These are phyloP conservation scores for Buphagus erythrorhynchus DNA, from an alignment of 2,797 vertebrate genomes.

Conservation along the genomic window DNA sequence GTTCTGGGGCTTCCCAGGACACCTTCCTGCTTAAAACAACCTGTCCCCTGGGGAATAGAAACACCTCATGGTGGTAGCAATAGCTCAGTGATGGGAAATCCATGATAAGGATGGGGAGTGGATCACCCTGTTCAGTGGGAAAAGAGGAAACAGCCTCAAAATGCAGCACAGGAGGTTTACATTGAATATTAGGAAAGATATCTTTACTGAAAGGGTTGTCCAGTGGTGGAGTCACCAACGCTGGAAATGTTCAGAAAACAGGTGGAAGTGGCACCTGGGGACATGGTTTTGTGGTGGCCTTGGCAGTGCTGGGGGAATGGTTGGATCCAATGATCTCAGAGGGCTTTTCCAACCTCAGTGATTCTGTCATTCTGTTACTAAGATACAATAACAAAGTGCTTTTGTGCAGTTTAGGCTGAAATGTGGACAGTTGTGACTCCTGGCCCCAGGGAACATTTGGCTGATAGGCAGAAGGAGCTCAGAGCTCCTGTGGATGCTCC, in stretches of 20 bases:
- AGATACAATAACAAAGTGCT: neutral
- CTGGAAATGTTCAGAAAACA: neutral
- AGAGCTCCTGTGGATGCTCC: neutral
- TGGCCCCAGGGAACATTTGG: neutral
- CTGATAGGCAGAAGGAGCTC: neutral
- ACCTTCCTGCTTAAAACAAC: neutral
- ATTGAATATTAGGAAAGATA: neutral
- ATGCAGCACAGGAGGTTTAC: neutral
- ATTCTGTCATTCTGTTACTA: neutral
- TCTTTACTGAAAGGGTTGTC: neutral
- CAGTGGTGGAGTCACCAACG: neutral
- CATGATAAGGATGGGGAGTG: neutral
- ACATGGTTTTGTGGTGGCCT: rapidly evolving
- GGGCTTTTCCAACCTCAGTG: neutral
- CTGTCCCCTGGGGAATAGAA: neutral
- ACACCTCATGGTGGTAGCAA: neutral
- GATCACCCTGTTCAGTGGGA: neutral
- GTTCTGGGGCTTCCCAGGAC: neutral
- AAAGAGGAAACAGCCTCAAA: neutral
- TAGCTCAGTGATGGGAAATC: neutral
- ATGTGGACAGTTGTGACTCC: neutral
- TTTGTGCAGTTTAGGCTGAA: neutral
- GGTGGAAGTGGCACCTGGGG: neutral
- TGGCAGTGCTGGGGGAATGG: neutral
- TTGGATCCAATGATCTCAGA: neutral